These are phyloP conservation scores for Acanthurus tractus DNA, from an alignment of 2,797 vertebrate species.

Conservation along the genomic window DNA sequence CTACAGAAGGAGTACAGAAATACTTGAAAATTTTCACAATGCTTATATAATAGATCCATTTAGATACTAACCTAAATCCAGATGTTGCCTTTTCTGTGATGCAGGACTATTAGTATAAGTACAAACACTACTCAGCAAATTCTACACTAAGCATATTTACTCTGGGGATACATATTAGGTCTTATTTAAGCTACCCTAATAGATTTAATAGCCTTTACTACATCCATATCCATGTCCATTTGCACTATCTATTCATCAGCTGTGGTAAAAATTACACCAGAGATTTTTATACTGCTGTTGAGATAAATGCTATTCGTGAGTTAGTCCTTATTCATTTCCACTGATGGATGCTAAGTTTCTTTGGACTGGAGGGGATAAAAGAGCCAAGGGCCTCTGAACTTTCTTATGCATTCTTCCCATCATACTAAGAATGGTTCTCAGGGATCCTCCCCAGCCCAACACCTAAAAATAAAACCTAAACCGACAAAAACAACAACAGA, in stretches of 20 bases:
- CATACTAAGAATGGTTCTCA: slow-evolving; percentile 70
- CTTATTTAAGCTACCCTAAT: slow-evolving; percentile 49
- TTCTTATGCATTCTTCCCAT: slow-evolving; percentile 69
- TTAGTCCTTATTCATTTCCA: slow-evolving; percentile 61
- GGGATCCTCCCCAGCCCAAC: slow-evolving; percentile 67
- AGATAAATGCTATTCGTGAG: slow-evolving; percentile 69
- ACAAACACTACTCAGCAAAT: slow-evolving; percentile 38
- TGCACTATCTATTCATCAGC: slow-evolving; percentile 67
- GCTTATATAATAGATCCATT: slow-evolving; percentile 24
- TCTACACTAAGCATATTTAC: slow-evolving; percentile 17
- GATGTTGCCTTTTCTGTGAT: slow-evolving; percentile 22
- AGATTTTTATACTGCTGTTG: slow-evolving; percentile 57
- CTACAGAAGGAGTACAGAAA: background rate
- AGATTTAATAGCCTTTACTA: slow-evolving; percentile 46
- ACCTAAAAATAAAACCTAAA: slow-evolving; percentile 74
- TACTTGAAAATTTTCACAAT: slow-evolving; percentile 31
- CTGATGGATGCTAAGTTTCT: slow-evolving; percentile 57
- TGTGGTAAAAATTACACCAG: slow-evolving; percentile 62
- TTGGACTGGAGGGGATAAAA: slow-evolving; percentile 44
- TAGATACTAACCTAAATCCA: slow-evolving; percentile 23
- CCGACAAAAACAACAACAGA: slow-evolving; percentile 77
- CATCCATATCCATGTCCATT: slow-evolving; percentile 26
- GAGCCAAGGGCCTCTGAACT: slow-evolving; percentile 46
- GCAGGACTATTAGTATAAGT: slow-evolving; percentile 19
- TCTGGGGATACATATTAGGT: slow-evolving; percentile 29